Evolutionary conservation across 2,113 vertebrate species (phyloP).

Genomic region (Kryptolebias marmoratus): DNA sequence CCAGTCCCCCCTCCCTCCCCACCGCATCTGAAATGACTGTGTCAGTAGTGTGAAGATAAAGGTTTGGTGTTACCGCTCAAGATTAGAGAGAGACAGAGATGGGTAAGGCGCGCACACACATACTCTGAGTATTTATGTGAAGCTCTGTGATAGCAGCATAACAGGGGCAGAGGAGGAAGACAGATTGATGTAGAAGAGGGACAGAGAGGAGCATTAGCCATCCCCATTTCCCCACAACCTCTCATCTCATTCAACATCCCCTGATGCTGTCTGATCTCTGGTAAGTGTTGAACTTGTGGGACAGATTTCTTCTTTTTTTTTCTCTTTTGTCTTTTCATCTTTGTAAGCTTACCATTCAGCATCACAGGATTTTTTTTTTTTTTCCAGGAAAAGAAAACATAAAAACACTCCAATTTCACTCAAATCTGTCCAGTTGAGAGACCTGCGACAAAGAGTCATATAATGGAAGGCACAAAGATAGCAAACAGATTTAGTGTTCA

Average conservation of each 20-base stretch:
- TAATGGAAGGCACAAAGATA: neutral
- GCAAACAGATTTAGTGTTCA: slow-evolving; percentile 13
- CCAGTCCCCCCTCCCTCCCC: slow-evolving; percentile 23
- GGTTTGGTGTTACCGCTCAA: slow-evolving; percentile 37
- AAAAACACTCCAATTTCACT: slow-evolving; percentile 3
- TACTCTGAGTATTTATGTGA: slow-evolving; percentile 37
- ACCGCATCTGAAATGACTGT: slow-evolving; percentile 54
- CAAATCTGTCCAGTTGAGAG: neutral
- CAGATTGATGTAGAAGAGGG: slow-evolving; percentile 43
- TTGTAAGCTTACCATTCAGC: slow-evolving; percentile 20
- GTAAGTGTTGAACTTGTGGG: slow-evolving; percentile 31
- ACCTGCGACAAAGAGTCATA: neutral
- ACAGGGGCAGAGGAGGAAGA: slow-evolving; percentile 38
- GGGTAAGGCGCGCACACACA: neutral
- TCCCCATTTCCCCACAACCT: slow-evolving; percentile 52
- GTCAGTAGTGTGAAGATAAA: slow-evolving; percentile 60
- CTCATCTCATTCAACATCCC: slow-evolving; percentile 51
- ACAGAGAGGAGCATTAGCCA: slow-evolving; percentile 56
- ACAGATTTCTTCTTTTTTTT: slow-evolving; percentile 9
- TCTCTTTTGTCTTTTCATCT: slow-evolving; percentile 35
- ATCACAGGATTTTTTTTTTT: slow-evolving; percentile 16
- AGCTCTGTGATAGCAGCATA: slow-evolving; percentile 44
- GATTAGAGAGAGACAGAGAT: slow-evolving; percentile 42
- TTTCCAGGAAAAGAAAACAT: neutral
- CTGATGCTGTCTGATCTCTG: slow-evolving; percentile 41